These are phyloP conservation scores for Sternarchorhynchus goeldii DNA, from an alignment of 2,797 vertebrate genomes.

Conservation along the genomic window DNA sequence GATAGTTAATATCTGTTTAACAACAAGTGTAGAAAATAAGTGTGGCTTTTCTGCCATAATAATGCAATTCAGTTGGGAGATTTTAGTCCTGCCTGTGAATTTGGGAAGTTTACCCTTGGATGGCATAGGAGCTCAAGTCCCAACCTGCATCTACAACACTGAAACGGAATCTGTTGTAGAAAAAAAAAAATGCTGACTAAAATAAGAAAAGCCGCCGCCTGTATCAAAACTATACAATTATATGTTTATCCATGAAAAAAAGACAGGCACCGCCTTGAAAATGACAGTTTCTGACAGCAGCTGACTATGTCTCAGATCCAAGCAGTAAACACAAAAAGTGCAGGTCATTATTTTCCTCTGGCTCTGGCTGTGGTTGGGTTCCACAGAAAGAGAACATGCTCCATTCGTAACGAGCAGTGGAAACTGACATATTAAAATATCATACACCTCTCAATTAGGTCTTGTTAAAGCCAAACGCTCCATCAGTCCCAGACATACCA, in stretches of 20 bases:
- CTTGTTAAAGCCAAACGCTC: slow-evolving; percentile 10
- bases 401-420: slow-evolving; percentile 29
- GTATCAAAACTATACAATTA: slow-evolving; percentile 64
- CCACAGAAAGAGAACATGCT: slow-evolving; percentile 6
- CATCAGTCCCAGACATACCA: neutral
- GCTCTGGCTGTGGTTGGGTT: slow-evolving; percentile 33
- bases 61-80: slow-evolving; percentile 51
- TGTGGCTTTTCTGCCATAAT: slow-evolving; percentile 59
- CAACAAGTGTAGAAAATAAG: slow-evolving; percentile 47
- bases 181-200: slow-evolving; percentile 51
- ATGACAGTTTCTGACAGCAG: slow-evolving; percentile 47
- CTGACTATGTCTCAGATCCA: slow-evolving; percentile 39
- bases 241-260: slow-evolving; percentile 49
- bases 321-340: slow-evolving; percentile 49
- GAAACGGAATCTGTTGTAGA: slow-evolving; percentile 52
- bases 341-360: slow-evolving; percentile 33
- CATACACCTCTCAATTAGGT: neutral
- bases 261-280: slow-evolving; percentile 52
- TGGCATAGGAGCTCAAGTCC: slow-evolving; percentile 30
- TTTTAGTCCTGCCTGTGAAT: slow-evolving; percentile 50
- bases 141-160: slow-evolving; percentile 30
- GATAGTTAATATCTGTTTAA: slow-evolving; percentile 1
- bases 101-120: slow-evolving; percentile 23
- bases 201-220: slow-evolving; percentile 57
- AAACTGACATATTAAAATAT: slow-evolving; percentile 25